Evolutionary conservation across 2,888 invertebrate species (phyloP).

Genomic region (Xanthorhoe spadicearia): DNA sequence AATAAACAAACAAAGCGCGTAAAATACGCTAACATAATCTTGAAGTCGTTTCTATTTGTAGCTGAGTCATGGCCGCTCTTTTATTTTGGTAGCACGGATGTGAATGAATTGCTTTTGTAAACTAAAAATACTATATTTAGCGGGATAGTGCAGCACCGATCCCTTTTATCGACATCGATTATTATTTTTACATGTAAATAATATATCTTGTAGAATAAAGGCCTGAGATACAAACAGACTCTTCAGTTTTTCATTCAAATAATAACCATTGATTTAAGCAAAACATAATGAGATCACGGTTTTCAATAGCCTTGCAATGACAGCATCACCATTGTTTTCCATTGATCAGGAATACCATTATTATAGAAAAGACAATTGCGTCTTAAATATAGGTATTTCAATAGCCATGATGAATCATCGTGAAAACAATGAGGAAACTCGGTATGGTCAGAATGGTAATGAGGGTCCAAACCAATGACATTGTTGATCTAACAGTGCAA

Average conservation of each 20-base stretch:
- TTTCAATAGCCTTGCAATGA: constrained; percentile 6
- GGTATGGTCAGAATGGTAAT: constrained; percentile 63
- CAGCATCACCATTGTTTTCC: constrained; percentile 17
- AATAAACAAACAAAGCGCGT: constrained; percentile 25
- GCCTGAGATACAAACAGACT: too few species aligned
- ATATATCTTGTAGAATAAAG: too few species aligned
- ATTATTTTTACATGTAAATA: neutral
- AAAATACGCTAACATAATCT: constrained; percentile 29
- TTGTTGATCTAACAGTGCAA: constrained; percentile 38
- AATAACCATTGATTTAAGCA: constrained; percentile 2
- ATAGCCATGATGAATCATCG: constrained; percentile 58
- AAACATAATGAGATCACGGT: constrained; percentile 9
- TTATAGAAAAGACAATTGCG: constrained; percentile 25
- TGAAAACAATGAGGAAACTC: constrained; percentile 65
- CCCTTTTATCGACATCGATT: constrained; percentile 40
- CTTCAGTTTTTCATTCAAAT: neutral
- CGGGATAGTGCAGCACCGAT: constrained; percentile 47
- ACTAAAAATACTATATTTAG: constrained; percentile 68
- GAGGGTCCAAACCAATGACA: constrained; percentile 41
- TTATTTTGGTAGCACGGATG: constrained; percentile 54
- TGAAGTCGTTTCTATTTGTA: constrained; percentile 44
- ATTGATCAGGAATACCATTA: constrained; percentile 22
- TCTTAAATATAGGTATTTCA: constrained; percentile 34
- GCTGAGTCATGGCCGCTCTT: constrained; percentile 59
- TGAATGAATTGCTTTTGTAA: constrained; percentile 64